phyloP scores from a whole-genome alignment of 2,888 invertebrate species.

The Clostera curtula region DNA sequence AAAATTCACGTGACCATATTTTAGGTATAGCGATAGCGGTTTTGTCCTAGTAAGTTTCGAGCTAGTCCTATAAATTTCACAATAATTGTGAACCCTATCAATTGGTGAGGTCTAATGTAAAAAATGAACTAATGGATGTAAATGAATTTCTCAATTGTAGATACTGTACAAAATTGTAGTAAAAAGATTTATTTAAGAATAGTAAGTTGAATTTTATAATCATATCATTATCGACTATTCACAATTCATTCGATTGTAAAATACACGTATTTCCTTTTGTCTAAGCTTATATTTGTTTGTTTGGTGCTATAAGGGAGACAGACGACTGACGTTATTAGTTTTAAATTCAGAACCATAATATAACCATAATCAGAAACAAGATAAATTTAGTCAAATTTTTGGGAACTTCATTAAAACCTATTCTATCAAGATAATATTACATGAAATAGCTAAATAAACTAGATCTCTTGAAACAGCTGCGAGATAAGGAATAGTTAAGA shows the following conservation, averaged over 20 bases:
- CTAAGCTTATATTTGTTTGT: too few relatives aligned
- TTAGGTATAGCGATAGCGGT: conserved; percentile 52
- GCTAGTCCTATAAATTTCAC: conserved; percentile 60
- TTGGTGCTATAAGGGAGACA: too few relatives aligned
- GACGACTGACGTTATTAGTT: too few relatives aligned
- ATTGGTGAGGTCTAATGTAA: conserved; percentile 26
- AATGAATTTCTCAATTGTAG: conserved; percentile 58
- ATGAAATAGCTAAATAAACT: too few relatives aligned
- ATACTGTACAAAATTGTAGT: conserved; percentile 65
- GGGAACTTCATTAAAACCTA: too few relatives aligned
- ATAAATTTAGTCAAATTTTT: too few relatives aligned
- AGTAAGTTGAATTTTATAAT: conserved; percentile 70
- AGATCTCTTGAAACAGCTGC: too few relatives aligned
- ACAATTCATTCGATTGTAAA: conserved; percentile 41
- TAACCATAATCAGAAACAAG: too few relatives aligned
- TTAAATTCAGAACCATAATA: too few relatives aligned
- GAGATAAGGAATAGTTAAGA: too few relatives aligned
- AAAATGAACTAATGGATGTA: conserved; percentile 41
- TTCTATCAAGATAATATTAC: conserved; percentile 2
- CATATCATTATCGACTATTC: conserved; percentile 61
- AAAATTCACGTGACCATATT: conserved; percentile 60
- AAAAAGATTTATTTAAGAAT: conserved; percentile 53
- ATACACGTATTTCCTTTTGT: conserved; percentile 29
- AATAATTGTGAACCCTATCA: conserved; percentile 29
- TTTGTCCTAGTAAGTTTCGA: conserved; percentile 69